These are phyloP conservation scores for Cyanistes caeruleus DNA, from an alignment of 2,113 vertebrate species.

Conservation along the genomic window DNA sequence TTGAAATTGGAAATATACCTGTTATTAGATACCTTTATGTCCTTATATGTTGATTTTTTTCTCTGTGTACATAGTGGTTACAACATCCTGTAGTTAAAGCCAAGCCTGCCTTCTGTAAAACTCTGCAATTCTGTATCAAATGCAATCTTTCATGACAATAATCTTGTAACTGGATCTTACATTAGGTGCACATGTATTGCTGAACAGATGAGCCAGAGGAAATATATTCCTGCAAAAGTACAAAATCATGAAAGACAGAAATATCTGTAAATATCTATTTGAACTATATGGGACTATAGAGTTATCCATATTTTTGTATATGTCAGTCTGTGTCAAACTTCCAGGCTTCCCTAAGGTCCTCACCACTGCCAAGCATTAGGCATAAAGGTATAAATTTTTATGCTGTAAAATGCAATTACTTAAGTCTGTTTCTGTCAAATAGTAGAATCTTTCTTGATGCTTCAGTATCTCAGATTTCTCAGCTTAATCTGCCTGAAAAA, in stretches of 20 bases:
- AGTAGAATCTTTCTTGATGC: background rate
- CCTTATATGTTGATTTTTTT: background rate
- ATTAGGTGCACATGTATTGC: background rate
- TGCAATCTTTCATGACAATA: background rate
- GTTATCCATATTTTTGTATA: background rate
- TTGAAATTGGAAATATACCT: background rate
- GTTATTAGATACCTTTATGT: background rate
- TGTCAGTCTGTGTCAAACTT: background rate
- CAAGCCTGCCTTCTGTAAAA: background rate
- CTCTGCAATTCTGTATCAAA: background rate
- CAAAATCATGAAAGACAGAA: background rate
- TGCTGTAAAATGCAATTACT: background rate
- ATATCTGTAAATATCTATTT: background rate
- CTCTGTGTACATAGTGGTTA: background rate
- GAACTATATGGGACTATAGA: background rate
- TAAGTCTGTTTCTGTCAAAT: background rate
- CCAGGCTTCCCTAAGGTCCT: background rate
- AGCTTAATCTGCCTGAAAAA: background rate
- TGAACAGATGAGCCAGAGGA: background rate
- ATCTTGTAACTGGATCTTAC: background rate
- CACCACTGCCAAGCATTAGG: background rate
- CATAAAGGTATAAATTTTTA: background rate
- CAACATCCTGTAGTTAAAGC: background rate
- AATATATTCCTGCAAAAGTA: background rate
- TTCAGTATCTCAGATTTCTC: background rate